Percentiles rank a stretch among this genome's conserved stretches.
These are phyloP conservation scores for Latrodectus elegans DNA, from an alignment of 2,888 invertebrate species.

Conservation along the genomic window DNA sequence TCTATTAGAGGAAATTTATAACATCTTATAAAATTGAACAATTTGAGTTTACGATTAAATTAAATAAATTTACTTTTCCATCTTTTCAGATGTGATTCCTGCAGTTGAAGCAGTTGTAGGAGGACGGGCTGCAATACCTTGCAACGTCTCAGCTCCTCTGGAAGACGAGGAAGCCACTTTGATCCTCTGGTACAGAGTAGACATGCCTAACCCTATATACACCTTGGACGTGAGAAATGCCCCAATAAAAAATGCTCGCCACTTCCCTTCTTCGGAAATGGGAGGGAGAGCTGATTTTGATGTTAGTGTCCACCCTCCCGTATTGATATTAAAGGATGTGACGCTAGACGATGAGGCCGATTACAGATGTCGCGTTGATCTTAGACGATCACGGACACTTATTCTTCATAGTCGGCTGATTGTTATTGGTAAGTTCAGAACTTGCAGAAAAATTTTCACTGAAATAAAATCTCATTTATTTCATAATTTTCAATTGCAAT, in stretches of 20 bases:
- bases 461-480: too few relatives aligned
- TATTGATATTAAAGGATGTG: slow-evolving; percentile 39
- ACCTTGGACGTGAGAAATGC: slow-evolving; percentile 61
- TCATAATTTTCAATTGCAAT: too few relatives aligned
- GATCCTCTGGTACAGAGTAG: slow-evolving; percentile 66
- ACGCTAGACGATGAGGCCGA: slow-evolving; percentile 50
- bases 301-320: slow-evolving; percentile 44
- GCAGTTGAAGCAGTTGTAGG: slow-evolving; percentile 51
- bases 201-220: slow-evolving; percentile 62
- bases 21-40: too few relatives aligned
- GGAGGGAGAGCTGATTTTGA: slow-evolving; percentile 55
- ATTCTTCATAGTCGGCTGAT: slow-evolving; percentile 45
- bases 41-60: too few relatives aligned
- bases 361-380: slow-evolving; percentile 66
- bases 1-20: too few relatives aligned
- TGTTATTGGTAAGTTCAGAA: slow-evolving; percentile 55
- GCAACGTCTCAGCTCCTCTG: slow-evolving; percentile 51
- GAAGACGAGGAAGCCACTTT: slow-evolving; percentile 61
- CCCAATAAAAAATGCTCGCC: slow-evolving; percentile 53
- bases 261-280: slow-evolving; percentile 51
- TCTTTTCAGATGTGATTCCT: slow-evolving; percentile 22
- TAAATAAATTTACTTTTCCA: not conserved
- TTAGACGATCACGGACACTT: slow-evolving; percentile 59
- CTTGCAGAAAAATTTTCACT: not conserved
- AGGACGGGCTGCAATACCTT: slow-evolving; percentile 44